phyloP scores from a whole-genome alignment of 1,140 invertebrate genomes.

The Sitobion miscanthi region DNA sequence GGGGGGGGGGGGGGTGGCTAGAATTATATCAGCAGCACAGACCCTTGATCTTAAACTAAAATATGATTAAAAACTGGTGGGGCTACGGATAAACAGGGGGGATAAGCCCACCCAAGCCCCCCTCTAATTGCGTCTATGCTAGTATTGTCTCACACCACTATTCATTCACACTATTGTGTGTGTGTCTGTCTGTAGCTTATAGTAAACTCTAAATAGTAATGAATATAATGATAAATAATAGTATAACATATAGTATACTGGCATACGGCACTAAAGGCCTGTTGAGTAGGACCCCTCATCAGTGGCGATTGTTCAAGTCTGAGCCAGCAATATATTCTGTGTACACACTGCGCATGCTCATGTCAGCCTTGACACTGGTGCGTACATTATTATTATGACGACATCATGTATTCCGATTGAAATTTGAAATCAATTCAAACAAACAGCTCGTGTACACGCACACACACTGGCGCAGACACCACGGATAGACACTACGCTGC shows the following conservation, averaged over 20 bases:
- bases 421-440: conserved; percentile 10
- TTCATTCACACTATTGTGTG: background rate
- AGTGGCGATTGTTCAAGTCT: background rate
- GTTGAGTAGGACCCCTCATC: background rate
- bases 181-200: background rate
- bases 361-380: background rate
- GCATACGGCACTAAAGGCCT: background rate
- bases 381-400: background rate
- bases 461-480: background rate
- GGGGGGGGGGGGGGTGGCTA: too few relatives aligned
- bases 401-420: background rate
- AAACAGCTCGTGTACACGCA: background rate
- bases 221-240: background rate
- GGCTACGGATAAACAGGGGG: too few relatives aligned
- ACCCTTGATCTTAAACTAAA: too few relatives aligned
- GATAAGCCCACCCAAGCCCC: too few relatives aligned
- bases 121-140: background rate
- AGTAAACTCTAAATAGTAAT: conserved; percentile 12
- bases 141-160: background rate
- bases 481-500: too few relatives aligned
- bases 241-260: too few relatives aligned
- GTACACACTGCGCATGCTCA: background rate
- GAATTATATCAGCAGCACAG: too few relatives aligned
- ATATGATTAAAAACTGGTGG: too few relatives aligned
- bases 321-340: background rate